Evolutionary conservation across 2,888 invertebrate species (phyloP), one percentile per base, ranked within the genome.

Genomic region (Mechanitis messenoides): DNA sequence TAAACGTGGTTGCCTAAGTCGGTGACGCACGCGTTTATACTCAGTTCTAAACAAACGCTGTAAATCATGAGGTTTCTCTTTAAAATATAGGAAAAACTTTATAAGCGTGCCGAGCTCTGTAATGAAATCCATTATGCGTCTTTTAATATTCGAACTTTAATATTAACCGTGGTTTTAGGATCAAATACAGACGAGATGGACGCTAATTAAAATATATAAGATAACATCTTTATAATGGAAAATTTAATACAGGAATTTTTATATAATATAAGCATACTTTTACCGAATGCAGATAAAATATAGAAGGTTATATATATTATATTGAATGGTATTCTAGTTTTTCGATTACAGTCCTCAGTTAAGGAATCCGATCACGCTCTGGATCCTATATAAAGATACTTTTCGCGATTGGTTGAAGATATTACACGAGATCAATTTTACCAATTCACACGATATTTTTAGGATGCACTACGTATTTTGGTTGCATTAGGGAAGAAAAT

Each of bases 381-480:
- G 72, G 70, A 71, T 74, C 74, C 75, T 78, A 77, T 73, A 77
- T 70, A 74, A 74, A 79, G 77, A 79, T 76, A 78, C 80, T 79
- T 78, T 79, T 74, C 74, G 72, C 79, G 80, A 85, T 85, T 83
- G 83, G 79, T 75, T 82, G 73, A 74, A 79, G 82, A 83, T 85
- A 74, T 76, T 74, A 76, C 70, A 71, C 63, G 67, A 75, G 77
- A 79, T 79, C 72, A 68, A 50, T 50, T 28, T 50, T 50, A 50
- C 28, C 6, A 50, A 7, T 28, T 31, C 31, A 28, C 50, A 5
- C 31, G 5, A 50, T 31, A 50, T 31, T 31, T 50, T 31, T 9
- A 35, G 3, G 31, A 31, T 28, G 31, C 9, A 31, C 28, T 50
- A 50, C 12, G 47, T 20, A 47, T 7, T 47, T 5, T 1, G 20